Evolutionary conservation across 2,113 vertebrate species (phyloP).

Genomic region (Entomyzon cyanotis): DNA sequence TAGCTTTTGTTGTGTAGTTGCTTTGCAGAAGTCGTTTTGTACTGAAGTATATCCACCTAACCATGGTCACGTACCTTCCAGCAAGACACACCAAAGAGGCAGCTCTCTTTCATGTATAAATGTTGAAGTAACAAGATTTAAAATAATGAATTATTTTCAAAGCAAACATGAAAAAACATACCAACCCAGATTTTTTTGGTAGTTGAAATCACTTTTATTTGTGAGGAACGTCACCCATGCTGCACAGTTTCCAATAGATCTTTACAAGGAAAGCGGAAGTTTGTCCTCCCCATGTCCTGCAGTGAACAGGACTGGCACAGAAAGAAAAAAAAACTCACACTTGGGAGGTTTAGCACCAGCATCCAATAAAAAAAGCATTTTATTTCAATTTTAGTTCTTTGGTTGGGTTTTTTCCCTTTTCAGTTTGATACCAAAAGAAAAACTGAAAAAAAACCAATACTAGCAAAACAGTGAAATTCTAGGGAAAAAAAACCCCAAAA

Average conservation of each 20-base stretch:
- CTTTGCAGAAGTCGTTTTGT: not conserved
- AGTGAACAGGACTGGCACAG: constrained; percentile 72
- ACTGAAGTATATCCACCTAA: not conserved
- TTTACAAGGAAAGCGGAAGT: constrained; percentile 69
- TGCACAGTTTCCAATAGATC: constrained; percentile 71
- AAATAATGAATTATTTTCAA: not conserved
- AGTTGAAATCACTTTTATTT: constrained; percentile 72
- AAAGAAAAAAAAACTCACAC: constrained; percentile 69
- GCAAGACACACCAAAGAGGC: not conserved
- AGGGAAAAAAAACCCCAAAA: not conserved
- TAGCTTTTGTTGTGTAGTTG: not conserved
- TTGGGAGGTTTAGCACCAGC: constrained; percentile 78
- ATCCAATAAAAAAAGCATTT: constrained; percentile 74
- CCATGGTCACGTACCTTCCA: not conserved
- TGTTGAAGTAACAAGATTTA: not conserved
- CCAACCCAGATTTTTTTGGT: not conserved
- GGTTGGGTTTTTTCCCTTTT: constrained; percentile 62
- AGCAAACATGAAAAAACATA: not conserved
- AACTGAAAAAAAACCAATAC: constrained; percentile 34
- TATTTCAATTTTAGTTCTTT: constrained; percentile 72
- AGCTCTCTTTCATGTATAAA: not conserved
- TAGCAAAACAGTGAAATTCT: constrained; percentile 72
- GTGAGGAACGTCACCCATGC: constrained; percentile 68
- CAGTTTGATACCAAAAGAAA: constrained; percentile 54
- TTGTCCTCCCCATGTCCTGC: constrained; percentile 67